phyloP scores from a whole-genome alignment of 2,797 vertebrate species.

The Sarcophilus harrisii region DNA sequence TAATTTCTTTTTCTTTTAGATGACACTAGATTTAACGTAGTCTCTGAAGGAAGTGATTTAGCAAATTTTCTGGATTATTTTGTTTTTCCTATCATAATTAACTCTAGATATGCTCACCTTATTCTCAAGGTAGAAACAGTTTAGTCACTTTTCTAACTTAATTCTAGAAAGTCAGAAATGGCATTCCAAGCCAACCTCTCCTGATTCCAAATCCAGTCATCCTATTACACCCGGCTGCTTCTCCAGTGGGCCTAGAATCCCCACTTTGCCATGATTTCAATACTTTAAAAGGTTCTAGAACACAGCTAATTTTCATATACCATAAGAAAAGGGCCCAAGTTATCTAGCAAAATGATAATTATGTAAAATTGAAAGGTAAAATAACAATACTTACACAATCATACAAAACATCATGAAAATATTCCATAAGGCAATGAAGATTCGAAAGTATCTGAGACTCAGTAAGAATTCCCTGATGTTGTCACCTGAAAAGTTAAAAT shows the following conservation, averaged over 20 bases:
- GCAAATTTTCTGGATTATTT: no score
- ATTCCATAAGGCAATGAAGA: constrained; percentile 99
- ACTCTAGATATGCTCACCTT: no score
- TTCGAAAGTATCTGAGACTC: constrained; percentile 96
- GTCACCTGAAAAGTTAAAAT: constrained; percentile 88
- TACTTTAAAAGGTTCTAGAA: background rate
- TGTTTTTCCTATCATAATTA: no score
- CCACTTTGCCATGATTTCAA: background rate
- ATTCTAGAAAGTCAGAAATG: background rate
- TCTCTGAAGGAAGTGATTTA: no score
- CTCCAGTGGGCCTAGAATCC: background rate
- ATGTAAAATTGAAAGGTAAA: background rate
- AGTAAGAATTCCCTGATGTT: constrained; percentile 97
- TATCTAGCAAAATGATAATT: fast-evolving
- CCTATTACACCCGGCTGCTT: background rate
- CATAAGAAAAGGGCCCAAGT: background rate
- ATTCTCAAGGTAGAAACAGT: no score
- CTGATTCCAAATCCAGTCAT: background rate
- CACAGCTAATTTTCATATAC: background rate
- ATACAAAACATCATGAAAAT: constrained; percentile 99
- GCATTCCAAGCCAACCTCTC: background rate
- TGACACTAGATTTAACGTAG: background rate
- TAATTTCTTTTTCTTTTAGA: background rate
- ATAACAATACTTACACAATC: constrained; percentile 92
- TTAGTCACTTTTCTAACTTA: no score